phyloP scores from a whole-genome alignment of 2,797 vertebrate species.

The Triplophysa yarkandensis region DNA sequence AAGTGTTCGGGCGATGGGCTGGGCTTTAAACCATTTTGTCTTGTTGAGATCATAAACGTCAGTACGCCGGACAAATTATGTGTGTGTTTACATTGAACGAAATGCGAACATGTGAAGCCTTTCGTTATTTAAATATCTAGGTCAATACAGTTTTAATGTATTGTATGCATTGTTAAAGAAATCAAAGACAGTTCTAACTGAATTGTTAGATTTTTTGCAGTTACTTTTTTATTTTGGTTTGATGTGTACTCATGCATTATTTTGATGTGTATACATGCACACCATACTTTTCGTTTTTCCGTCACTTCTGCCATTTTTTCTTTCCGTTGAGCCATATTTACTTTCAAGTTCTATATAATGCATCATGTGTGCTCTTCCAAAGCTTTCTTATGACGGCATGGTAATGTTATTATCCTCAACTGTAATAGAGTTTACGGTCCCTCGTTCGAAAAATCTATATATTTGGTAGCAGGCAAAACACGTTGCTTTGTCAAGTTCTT shows the following conservation, averaged over 20 bases:
- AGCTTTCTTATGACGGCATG: slow-evolving; percentile 68
- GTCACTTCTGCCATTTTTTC: too few relatives aligned
- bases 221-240: too few relatives aligned
- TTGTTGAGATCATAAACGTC: slow-evolving; percentile 33
- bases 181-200: too few relatives aligned
- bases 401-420: slow-evolving; percentile 79
- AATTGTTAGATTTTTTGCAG: too few relatives aligned
- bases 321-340: background rate
- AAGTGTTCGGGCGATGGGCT: background rate
- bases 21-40: slow-evolving; percentile 8
- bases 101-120: slow-evolving; percentile 9
- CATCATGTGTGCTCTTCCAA: slow-evolving; percentile 10
- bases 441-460: slow-evolving; percentile 74
- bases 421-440: slow-evolving; percentile 75
- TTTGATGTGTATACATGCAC: too few relatives aligned
- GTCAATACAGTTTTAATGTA: background rate
- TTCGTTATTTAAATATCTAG: background rate
- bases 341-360: slow-evolving; percentile 7
- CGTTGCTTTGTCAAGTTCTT: slow-evolving; percentile 78
- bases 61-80: slow-evolving; percentile 19
- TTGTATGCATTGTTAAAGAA: background rate
- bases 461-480: slow-evolving; percentile 78
- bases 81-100: background rate
- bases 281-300: too few relatives aligned
- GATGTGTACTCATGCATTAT: too few relatives aligned